These are phyloP conservation scores for Capromys pilorides DNA, from an alignment of 2,797 vertebrate genomes.

Conservation along the genomic window DNA sequence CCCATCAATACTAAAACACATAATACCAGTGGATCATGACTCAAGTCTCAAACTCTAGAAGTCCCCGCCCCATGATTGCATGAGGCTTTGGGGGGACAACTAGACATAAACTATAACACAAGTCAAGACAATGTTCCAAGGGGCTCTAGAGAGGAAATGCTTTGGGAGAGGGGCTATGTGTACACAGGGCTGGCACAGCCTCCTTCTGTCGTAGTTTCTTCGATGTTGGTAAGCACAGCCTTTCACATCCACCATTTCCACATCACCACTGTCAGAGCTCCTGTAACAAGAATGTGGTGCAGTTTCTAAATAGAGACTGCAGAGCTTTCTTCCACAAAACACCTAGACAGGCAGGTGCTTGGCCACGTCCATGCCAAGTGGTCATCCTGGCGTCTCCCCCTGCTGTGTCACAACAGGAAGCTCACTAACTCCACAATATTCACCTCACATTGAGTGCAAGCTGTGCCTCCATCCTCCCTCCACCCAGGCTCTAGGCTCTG, in stretches of 20 bases:
- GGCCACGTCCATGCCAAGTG: no score
- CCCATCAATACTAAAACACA: no score
- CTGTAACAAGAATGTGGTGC: neutral
- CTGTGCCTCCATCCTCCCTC: neutral
- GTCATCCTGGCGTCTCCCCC: neutral
- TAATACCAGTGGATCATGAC: no score
- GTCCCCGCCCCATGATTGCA: no score
- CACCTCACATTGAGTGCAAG: neutral
- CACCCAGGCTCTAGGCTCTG: neutral
- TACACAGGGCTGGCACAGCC: neutral
- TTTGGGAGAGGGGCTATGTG: neutral
- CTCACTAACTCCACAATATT: neutral
- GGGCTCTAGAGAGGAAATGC: neutral
- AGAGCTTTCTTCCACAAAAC: neutral
- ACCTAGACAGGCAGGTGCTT: neutral
- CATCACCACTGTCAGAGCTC: neutral
- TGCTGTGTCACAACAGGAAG: neutral
- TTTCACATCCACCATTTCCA: neutral
- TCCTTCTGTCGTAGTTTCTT: neutral
- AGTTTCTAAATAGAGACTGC: neutral
- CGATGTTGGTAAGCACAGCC: neutral
- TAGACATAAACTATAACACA: no score
- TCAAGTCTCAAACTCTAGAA: no score
- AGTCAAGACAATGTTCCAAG: neutral
- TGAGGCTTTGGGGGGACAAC: no score